Evolutionary conservation across 2,888 invertebrate species (phyloP).

Genomic region (Zhuqinia jingwanae): DNA sequence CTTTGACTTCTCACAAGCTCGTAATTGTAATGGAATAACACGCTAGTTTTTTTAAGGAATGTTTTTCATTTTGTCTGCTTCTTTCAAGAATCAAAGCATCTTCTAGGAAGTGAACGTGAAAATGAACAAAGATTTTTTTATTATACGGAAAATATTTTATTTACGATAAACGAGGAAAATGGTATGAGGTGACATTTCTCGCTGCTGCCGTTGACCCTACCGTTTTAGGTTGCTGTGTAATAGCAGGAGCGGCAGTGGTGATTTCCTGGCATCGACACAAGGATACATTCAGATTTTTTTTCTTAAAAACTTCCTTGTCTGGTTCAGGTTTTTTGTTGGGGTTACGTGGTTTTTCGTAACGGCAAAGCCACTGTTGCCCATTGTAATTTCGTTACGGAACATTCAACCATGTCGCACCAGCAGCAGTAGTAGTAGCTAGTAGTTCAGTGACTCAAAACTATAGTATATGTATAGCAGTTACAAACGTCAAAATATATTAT

Average conservation of each 20-base stretch:
- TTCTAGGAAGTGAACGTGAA: neutral
- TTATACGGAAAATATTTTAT: too few species aligned
- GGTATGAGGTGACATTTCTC: neutral
- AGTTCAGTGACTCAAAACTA: neutral
- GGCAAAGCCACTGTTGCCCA: slow-evolving; percentile 43
- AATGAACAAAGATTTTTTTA: neutral
- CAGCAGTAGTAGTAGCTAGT: too few species aligned
- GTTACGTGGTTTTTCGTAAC: slow-evolving; percentile 3
- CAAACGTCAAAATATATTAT: too few species aligned
- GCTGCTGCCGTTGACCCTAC: neutral
- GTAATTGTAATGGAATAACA: too few species aligned
- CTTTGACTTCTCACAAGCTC: too few species aligned
- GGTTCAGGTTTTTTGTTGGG: neutral
- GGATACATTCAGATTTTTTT: too few species aligned
- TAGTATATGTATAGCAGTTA: neutral
- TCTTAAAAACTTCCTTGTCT: neutral
- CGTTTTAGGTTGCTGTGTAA: neutral
- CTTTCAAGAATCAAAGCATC: neutral
- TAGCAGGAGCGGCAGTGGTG: neutral
- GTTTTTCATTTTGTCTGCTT: neutral
- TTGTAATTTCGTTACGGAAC: slow-evolving; percentile 63
- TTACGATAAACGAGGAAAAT: too few species aligned
- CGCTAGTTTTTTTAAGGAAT: neutral
- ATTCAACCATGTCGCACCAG: slow-evolving; percentile 46
- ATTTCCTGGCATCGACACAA: too few species aligned